A percentile compares a stretch with the other conserved stretches of the same genome.
Conservation (phyloP, 2,113 vertebrate genomes). For the Chaetodon auriga region DNA sequence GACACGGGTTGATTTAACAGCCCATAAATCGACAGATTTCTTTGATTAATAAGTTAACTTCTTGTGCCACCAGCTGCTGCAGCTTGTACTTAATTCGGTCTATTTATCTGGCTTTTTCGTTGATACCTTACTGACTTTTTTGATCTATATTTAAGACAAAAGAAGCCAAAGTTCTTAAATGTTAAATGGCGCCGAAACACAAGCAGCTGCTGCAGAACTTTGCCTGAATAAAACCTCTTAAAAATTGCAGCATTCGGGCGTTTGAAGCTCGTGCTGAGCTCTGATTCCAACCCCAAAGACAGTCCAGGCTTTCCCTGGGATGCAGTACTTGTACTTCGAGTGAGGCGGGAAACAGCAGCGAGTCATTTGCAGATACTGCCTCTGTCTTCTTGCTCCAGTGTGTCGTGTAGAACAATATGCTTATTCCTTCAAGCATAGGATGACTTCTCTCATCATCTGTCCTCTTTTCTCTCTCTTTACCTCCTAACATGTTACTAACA, state of each 20-base stretch:
- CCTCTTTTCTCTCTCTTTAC: constrained; percentile 30
- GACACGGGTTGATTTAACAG: no score
- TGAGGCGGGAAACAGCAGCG: background rate
- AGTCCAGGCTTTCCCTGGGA: background rate
- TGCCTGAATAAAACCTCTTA: no score
- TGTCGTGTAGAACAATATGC: constrained; percentile 53
- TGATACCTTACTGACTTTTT: no score
- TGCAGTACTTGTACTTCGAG: background rate
- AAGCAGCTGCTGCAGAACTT: no score
- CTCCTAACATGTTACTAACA: constrained; percentile 62
- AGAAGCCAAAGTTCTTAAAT: no score
- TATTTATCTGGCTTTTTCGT: no score
- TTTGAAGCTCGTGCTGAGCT: no score
- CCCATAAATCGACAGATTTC: background rate
- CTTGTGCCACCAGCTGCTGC: no score
- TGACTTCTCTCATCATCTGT: constrained; percentile 52
- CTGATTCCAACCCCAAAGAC: background rate
- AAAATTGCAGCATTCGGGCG: no score
- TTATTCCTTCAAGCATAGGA: constrained; percentile 69
- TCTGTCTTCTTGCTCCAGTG: constrained; percentile 33
- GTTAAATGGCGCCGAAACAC: no score
- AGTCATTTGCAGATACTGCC: constrained; percentile 28
- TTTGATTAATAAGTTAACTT: no score
- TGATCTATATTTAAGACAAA: no score
- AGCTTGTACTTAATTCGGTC: background rate